Evolutionary conservation across 2,113 vertebrate genomes (phyloP).

Genomic region (Syngnathus typhle): DNA sequence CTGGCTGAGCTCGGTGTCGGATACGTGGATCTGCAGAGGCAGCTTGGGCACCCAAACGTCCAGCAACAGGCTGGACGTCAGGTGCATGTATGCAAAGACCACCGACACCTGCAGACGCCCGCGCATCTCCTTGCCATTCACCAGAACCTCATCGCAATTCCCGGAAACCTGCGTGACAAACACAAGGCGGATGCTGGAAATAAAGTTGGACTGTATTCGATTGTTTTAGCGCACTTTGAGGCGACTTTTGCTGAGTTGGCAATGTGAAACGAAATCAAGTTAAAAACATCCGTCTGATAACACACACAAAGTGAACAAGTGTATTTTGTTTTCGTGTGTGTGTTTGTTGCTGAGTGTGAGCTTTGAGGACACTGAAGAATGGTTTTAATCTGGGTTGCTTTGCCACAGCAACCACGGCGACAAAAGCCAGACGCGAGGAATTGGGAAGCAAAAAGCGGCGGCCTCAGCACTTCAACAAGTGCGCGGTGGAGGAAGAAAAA

Average conservation of each 20-base stretch:
- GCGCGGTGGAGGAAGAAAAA: neutral
- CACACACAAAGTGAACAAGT: constrained; percentile 25
- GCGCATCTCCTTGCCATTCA: constrained; percentile 94
- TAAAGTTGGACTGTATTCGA: no score
- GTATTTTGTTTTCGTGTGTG: constrained; percentile 21
- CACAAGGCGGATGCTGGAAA: neutral
- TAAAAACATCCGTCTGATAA: neutral
- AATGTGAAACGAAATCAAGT: neutral
- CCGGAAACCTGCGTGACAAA: constrained; percentile 75
- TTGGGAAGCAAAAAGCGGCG: neutral
- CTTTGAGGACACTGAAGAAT: constrained; percentile 64
- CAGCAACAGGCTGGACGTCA: constrained; percentile 82
- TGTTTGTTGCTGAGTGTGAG: constrained; percentile 56
- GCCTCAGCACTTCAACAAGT: constrained; percentile 8
- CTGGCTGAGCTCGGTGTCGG: constrained; percentile 91
- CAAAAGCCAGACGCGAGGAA: constrained; percentile 15
- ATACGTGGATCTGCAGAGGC: constrained; percentile 92
- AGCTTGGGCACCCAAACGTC: constrained; percentile 88
- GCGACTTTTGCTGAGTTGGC: neutral
- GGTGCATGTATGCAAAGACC: constrained; percentile 91
- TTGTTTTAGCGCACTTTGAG: neutral
- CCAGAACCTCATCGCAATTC: constrained; percentile 82
- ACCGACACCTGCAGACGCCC: constrained; percentile 81
- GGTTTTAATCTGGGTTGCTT: constrained; percentile 58
- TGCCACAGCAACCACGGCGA: constrained; percentile 28